Conservation (phyloP, 2,797 vertebrate species). For the Potorous gilbertii region DNA sequence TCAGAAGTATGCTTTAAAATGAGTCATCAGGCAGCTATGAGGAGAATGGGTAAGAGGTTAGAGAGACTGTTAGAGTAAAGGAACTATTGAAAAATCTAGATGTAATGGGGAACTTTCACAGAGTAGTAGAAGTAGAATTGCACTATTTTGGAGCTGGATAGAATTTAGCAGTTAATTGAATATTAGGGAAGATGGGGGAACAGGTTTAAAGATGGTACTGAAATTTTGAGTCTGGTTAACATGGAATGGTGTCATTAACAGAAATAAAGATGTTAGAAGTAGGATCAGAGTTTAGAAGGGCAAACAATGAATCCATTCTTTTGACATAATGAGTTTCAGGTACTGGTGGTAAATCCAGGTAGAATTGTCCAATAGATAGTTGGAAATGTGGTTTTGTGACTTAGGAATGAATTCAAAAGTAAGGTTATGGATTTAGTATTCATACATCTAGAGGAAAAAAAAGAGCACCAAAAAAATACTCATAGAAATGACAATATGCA, state of each 20-base stretch:
- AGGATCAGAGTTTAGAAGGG: not conserved
- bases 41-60: not conserved
- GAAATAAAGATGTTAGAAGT: not conserved
- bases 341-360: not conserved
- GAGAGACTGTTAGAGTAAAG: not conserved
- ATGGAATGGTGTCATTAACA: not conserved
- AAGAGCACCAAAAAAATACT: not conserved
- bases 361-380: not conserved
- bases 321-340: not conserved
- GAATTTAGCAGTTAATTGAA: not conserved
- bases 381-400: not conserved
- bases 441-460: not conserved
- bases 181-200: not conserved
- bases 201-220: not conserved
- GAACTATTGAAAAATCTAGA: not conserved
- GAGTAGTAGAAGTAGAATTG: not conserved
- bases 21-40: not conserved
- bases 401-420: not conserved
- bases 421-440: not conserved
- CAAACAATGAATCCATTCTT: not conserved
- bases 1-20: not conserved
- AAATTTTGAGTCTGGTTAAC: not conserved
- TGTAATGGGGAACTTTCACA: not conserved
- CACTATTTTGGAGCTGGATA: not conserved
- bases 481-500: not conserved